phyloP scores from a whole-genome alignment of 2,113 vertebrate species.

The Oreochromis spilurus region DNA sequence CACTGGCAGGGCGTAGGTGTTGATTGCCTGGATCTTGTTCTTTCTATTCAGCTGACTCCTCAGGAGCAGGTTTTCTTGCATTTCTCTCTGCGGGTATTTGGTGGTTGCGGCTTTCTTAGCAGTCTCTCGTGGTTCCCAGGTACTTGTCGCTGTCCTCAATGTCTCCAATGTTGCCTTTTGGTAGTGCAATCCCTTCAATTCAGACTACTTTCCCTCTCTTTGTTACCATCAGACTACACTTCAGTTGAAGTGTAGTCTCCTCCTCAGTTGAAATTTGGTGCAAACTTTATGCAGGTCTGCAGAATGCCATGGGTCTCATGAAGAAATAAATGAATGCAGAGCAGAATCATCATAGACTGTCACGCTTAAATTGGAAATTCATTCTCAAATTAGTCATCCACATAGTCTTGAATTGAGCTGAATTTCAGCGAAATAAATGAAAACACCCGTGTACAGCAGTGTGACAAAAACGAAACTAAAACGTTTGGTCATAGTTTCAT shows the following conservation, averaged over 20 bases:
- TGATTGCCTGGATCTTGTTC: not conserved
- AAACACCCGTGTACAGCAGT: not conserved
- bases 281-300: not conserved
- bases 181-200: not conserved
- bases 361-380: fast-evolving
- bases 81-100: not conserved
- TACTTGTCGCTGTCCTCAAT: not conserved
- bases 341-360: not conserved
- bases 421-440: not conserved
- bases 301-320: not conserved
- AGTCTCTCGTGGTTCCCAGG: not conserved
- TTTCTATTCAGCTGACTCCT: not conserved
- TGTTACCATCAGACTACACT: fast-evolving
- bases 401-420: not conserved
- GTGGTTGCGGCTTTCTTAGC: fast-evolving
- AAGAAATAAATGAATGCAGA: not conserved
- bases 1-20: not conserved
- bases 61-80: not conserved
- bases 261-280: not conserved
- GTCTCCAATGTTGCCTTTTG: not conserved
- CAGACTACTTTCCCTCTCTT: not conserved
- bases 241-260: not conserved
- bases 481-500: not conserved
- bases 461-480: not conserved
- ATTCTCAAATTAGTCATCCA: not conserved